Evolutionary conservation across 2,888 invertebrate genomes (phyloP), one percentile per base, ranked within the genome.

Genomic region (Neoscelio sp.): DNA sequence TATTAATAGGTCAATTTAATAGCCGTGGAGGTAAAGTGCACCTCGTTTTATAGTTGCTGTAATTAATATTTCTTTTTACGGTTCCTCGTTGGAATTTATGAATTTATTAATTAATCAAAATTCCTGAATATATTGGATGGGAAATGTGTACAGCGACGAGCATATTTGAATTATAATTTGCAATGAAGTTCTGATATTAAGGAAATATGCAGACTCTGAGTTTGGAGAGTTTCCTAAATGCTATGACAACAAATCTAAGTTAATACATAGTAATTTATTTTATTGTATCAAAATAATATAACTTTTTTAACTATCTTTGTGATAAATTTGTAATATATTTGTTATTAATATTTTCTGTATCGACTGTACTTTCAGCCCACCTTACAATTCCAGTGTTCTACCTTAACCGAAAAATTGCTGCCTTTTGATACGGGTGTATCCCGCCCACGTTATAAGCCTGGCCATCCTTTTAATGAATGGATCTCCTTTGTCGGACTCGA

Each of bases 351-450:
- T 38, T 73, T 73, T 64, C 23, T 18, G 18, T 1, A 3, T 10
- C 10, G 73, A 64, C 10, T 73, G 73, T 73, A 73, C 73, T 12
- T n/a, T 15, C 48, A 46, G 42, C 70, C 70, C 60, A 71, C 70
- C 70, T 50, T 42, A 52, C 54, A 56, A 73, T 56, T 65, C 56
- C 48, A 64, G 26, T 73, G 64, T 56, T 73, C 52, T 30, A 64
- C 56, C 73, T 73, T 64, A 73, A 54, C 73, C 64, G 60, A 73
- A 73, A 64, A 73, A 64, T 73, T 73, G 48, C 56, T 35, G 48
- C 56, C 64, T 73, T 73, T 73, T 73, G 64, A 73, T 73, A 65
- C 64, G 48, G 48, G 73, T 56, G 35, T 64, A 64, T 18, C 17
- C 56, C 73, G 73, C 73, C 73, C 48, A 73, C 73, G 40, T 64